Evolutionary conservation across 2,797 vertebrate species (phyloP), one percentile per base, ranked within the genome.

Genomic region (Anniella stebbinsi): DNA sequence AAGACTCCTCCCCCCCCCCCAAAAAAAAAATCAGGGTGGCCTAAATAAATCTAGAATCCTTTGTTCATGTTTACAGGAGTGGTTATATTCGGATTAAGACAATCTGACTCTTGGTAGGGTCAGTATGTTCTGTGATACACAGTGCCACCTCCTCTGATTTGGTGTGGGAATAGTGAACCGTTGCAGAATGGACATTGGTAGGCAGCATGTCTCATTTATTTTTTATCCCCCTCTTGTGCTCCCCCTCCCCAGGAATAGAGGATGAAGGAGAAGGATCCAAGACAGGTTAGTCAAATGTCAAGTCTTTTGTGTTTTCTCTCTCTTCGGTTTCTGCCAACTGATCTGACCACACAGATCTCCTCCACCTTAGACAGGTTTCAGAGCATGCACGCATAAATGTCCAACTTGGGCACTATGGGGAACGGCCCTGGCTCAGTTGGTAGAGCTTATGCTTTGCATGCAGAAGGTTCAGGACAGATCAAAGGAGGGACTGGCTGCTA

Each of bases 251-350:
- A 99, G 98, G 98, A 84, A 97, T 97, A 1, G 98, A 99, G 97
- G 98, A 98, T 76, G 98, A 99, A 69, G 98, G 98, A 94, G 98
- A 98, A 87, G 98, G 98, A 95, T 97, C 97, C 96, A 98, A 98
- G 96, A 98, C 98, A 95, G 99, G 99, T 99, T 93, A 96, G 98
- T 94, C 41, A 38, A 51, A 17, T 25, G 13, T 38, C 6, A 13
- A 23, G 28, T 57, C 51, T n/a, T 21, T 30, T 9, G 15, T 51
- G 28, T 12, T 13, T 23, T 6, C 21, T 17, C 38, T 57, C 36
- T 23, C 11, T 28, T 11, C 1, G 13, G 41, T 69, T 69, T 3
- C 33, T 21, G 0, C 30, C 12, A 21, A 8, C 30, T 8, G 7
- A 45, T 45, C 25, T 33, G 36, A 12, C 13, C 13, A 10, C 30